Evolutionary conservation across 2,888 invertebrate genomes (phyloP), one percentile per base, ranked within the genome.

Genomic region (Ichneumoninae sp.): DNA sequence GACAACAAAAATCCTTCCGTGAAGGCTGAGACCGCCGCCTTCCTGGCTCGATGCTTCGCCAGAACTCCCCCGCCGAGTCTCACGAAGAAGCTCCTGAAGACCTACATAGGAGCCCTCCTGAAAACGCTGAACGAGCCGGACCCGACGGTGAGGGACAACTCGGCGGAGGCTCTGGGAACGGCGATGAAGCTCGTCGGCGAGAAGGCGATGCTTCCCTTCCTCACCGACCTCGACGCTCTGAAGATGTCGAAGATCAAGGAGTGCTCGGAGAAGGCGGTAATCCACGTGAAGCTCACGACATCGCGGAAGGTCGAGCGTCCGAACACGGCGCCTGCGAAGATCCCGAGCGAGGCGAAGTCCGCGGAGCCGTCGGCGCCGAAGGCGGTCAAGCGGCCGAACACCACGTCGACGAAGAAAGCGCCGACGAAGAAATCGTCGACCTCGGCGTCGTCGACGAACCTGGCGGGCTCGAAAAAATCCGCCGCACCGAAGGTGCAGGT

Each of bases 181-280:
- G 96, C 98, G 0, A 97, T 98, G 94, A 99, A 98, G 94, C 95
- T 99, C 4, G 97, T 99, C 13, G 97, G 99, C 1, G 99, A 99
- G 91, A 98, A 98, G 93, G 96, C 96, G 54, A 96, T 99, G 81
- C 95, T 95, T 66, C 97, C 98, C 0, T 97, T 98, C 92, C 95
- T 99, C 30, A 96, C 96, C 0, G 99, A 99, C 92, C 94, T 99
- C 0, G 99, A 99, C 92, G 96, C 96, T 60, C 94, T 98, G 44
- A 99, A 99, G 94, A 97, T 98, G 95, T 96, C 96, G 66, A 99
- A 99, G 94, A 97, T 99, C 68, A 98, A 98, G 93, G 99, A 99
- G 93, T 97, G 96, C 90, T 97, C 97, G 89, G 98, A 99, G 72
- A 99, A 98, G 94, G 98, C 98, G 50, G 97, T 98, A 72, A 97